Evolutionary conservation across 2,888 invertebrate species (phyloP).

Genomic region (Macaria liturata): DNA sequence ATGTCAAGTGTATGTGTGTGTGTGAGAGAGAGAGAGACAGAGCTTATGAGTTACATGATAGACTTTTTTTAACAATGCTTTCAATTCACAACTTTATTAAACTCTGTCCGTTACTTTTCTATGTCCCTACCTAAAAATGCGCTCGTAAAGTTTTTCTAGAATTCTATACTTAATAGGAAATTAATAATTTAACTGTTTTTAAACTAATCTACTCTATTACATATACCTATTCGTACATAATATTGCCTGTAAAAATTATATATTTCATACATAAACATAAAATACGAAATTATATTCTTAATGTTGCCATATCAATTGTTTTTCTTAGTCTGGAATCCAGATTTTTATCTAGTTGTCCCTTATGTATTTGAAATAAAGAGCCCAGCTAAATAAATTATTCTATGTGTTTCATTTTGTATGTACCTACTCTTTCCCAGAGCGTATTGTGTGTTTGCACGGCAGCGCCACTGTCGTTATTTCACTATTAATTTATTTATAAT

Average conservation of each 20-base stretch:
- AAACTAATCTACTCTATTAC: conserved; percentile 50
- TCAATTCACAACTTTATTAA: too few relatives aligned
- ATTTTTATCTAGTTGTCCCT: conserved; percentile 78
- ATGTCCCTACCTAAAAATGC: conserved; percentile 28
- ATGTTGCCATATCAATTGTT: conserved; percentile 79
- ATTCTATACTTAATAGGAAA: conserved; percentile 38
- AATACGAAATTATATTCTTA: conserved; percentile 57
- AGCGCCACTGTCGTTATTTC: too few relatives aligned
- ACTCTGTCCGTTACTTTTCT: too few relatives aligned
- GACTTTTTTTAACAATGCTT: too few relatives aligned
- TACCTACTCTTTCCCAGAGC: too few relatives aligned
- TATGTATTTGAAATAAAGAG: conserved; percentile 76
- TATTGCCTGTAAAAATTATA: conserved; percentile 49
- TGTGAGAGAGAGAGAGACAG: too few relatives aligned
- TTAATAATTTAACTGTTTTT: conserved; percentile 55
- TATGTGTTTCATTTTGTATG: conserved; percentile 44
- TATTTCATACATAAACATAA: conserved; percentile 50
- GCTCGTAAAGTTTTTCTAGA: conserved; percentile 52
- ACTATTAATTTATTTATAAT: too few relatives aligned
- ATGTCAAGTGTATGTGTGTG: too few relatives aligned
- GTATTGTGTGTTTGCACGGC: too few relatives aligned
- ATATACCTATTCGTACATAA: conserved; percentile 43
- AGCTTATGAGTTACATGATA: too few relatives aligned
- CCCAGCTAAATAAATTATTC: conserved; percentile 55
- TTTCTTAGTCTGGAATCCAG: conserved; percentile 73